Evolutionary conservation across 2,797 vertebrate genomes (phyloP).

Genomic region (Ctenochaetus hawaiiensis): DNA sequence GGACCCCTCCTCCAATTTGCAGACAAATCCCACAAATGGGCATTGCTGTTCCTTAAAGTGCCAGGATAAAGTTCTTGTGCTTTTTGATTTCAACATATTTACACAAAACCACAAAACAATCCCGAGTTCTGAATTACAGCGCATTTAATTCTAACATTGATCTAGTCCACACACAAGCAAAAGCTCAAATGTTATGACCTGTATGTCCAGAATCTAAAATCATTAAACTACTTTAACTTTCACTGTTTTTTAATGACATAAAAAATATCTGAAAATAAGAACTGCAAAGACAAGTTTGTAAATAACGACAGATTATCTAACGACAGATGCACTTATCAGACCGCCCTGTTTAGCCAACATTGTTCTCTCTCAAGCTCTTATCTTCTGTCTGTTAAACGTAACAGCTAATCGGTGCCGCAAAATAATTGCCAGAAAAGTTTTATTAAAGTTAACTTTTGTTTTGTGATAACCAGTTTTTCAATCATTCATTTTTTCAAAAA

Average conservation of each 20-base stretch:
- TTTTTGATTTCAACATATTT: neutral
- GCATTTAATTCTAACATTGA: neutral
- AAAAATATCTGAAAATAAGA: too few relatives aligned
- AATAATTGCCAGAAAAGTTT: neutral
- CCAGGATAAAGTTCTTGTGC: neutral
- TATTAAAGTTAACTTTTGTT: neutral
- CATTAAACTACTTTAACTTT: neutral
- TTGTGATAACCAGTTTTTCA: neutral
- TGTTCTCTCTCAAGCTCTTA: constrained; percentile 1
- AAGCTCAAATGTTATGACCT: neutral
- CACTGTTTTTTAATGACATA: neutral
- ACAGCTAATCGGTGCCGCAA: neutral
- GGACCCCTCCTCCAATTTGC: neutral
- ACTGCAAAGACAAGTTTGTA: neutral
- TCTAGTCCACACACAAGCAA: too few relatives aligned
- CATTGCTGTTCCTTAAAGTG: neutral
- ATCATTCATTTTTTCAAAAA: neutral
- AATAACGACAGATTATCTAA: neutral
- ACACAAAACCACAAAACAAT: neutral
- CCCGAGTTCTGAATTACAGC: neutral
- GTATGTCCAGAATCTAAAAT: neutral
- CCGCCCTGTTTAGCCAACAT: neutral
- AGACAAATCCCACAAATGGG: neutral
- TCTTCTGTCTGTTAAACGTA: neutral
- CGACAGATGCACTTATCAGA: neutral